Base-by-base conservation (phyloP, 1,140 invertebrate species). In the Adoxophyes honmai region DNA sequence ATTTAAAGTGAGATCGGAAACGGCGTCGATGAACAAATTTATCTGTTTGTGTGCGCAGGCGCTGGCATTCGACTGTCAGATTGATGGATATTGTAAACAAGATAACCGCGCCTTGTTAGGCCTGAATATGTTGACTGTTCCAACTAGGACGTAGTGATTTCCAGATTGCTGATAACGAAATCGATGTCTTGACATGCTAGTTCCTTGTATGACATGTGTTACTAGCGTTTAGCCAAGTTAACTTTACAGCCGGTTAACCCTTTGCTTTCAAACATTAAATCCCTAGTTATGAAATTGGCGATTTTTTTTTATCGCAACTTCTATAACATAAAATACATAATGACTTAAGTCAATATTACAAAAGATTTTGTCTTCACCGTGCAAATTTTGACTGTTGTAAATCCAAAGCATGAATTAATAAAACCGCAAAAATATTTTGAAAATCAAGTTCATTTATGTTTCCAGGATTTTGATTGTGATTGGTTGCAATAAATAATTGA, bases 31-130 rank as follows among this genome's bases (percentile, higher is more conserved):
- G 42, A 48, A 48, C 42, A 33, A 48, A 48, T 44, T 21, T 21
- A 73, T 73, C 65, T 69, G 62, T 75, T 73, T 70, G 68, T 70
- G 67, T 69, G 65, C 63, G 66, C 60, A 60, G 53, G 73, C 57
- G 36, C 56, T 57, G 68, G 66, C 73, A 70, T 64, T 67, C 60
- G 72, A 58, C 63, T 68, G 67, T 66, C 67, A 71, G 61, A 70
- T 68, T 64, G 42, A 48, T 48, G 18, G 42, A 48, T 28, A 48
- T 28, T 11, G 42, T 48, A 48, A 48, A 48, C 42, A 48, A 48
- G 42, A 48, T 48, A 48, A 48, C 42, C n/a, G 28, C 42, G 10
- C 42, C 42, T 48, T 33, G 42, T 48, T 48, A 28, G 10, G 21
- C 2, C 21, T 28, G 21, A 21, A 44, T 18, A 44, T 44, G n/a